Evolutionary conservation across 2,888 invertebrate species (phyloP).

Genomic region (Drosophila dives): DNA sequence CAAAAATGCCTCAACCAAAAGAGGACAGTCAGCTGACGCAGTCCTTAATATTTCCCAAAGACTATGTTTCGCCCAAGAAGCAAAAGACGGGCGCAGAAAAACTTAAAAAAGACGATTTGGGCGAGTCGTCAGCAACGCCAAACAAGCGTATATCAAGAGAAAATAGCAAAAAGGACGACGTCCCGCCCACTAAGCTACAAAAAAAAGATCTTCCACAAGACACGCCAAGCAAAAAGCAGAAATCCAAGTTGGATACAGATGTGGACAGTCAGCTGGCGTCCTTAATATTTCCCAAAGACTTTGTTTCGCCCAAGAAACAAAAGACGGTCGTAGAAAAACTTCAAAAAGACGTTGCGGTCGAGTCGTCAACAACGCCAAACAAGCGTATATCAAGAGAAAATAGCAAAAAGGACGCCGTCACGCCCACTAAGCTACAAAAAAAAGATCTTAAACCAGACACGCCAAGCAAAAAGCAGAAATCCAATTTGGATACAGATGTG

Average conservation of each 20-base stretch:
- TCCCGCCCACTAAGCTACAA: neutral
- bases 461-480: neutral
- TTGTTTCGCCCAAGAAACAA: neutral
- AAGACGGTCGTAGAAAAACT: neutral
- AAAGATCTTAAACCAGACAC: no score
- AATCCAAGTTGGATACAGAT: neutral
- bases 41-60: neutral
- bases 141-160: neutral
- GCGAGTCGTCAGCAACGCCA: neutral
- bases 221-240: neutral
- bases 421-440: neutral
- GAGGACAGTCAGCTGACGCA: neutral
- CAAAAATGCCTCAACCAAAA: conserved; percentile 4
- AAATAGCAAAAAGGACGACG: neutral
- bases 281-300: neutral
- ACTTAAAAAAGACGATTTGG: neutral
- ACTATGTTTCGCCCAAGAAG: neutral
- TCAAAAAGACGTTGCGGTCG: neutral
- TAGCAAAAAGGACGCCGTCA: neutral
- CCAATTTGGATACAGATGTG: neutral
- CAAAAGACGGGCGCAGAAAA: neutral
- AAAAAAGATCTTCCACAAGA: neutral
- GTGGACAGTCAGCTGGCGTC: neutral
- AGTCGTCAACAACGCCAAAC: neutral
- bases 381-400: neutral